Evolutionary conservation across 2,797 vertebrate genomes (phyloP), one percentile per base, ranked within the genome.

Genomic region (Apogon hyalosoma): DNA sequence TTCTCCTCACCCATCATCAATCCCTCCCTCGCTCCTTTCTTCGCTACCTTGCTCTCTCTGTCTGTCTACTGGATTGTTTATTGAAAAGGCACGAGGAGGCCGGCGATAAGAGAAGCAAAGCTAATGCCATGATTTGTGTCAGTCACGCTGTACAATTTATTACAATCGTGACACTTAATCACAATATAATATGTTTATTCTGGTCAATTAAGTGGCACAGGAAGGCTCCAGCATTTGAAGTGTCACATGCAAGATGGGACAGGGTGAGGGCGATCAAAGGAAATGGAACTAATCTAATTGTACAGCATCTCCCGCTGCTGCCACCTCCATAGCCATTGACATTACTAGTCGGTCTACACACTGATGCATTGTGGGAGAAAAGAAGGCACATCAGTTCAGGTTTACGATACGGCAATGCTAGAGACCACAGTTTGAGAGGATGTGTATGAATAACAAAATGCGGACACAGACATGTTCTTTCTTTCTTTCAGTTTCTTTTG

Each of bases 121-220:
- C 89, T 91, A 93, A 93, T 93, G 87, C 87, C 58, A 7, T 92
- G 92, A 93, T 93, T 92, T 92, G 92, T 92, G 92, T 93, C 92
- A 91, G 92, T 93, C 90, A 92, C 83, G 91, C 70, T 65, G 63
- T 70, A 90, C 89, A 89, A 91, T 93, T 92, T 92, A 89, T 92
- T 91, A 91, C 90, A 92, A 93, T 93, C 82, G 87, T 77, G 73
- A 91, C 88, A 91, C 88, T 92, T 91, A 33, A 92, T 92, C 87
- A 82, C 89, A 89, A 90, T 92, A 91, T 93, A 92, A 93, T 93
- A 92, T 93, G 88, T 93, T 93, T 93, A 93, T 93, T 93, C 92
- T 93, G 92, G 86, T 93, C 92, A 92, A 93, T 93, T 92, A 93
- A 88, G 86, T 88, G 87, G 73, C 73, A 12, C 83, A 70, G 88